Evolutionary conservation across 1,140 invertebrate species (phyloP).

Genomic region (Hesperophylax magnus): DNA sequence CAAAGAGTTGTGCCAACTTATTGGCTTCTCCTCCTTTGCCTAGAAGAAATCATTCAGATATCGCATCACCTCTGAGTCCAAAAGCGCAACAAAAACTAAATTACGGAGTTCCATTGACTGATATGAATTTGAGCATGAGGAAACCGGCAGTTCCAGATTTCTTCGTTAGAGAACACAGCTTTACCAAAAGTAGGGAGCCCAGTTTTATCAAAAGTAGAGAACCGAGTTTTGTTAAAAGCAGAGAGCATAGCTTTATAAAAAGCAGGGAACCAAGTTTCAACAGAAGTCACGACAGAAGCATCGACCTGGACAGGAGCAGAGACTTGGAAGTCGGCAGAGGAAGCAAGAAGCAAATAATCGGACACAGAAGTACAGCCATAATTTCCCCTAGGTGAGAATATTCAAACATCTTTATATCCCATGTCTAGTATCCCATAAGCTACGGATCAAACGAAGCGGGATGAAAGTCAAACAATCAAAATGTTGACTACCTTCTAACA

Average conservation of each 20-base stretch:
- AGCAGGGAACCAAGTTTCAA: slow-evolving; percentile 36
- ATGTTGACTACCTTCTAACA: too few species aligned
- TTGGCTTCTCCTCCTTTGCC: slow-evolving; percentile 60
- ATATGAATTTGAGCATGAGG: slow-evolving; percentile 11
- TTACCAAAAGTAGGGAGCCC: slow-evolving; percentile 46
- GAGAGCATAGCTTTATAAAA: slow-evolving; percentile 53
- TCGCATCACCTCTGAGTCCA: slow-evolving; percentile 64
- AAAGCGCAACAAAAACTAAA: slow-evolving; percentile 73
- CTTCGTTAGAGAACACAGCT: slow-evolving; percentile 43
- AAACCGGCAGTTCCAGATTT: slow-evolving; percentile 43
- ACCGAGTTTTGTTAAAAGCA: slow-evolving; percentile 35
- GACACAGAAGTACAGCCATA: slow-evolving; percentile 66
- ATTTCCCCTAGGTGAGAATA: slow-evolving; percentile 64
- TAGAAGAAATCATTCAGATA: slow-evolving; percentile 44
- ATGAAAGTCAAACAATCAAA: too few species aligned
- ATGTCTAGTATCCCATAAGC: too few species aligned
- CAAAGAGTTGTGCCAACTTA: slow-evolving; percentile 64
- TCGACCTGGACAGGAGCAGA: slow-evolving; percentile 63
- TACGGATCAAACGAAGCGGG: too few species aligned
- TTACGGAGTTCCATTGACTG: slow-evolving; percentile 61
- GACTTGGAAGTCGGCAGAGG: slow-evolving; percentile 44
- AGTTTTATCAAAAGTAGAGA: slow-evolving; percentile 46
- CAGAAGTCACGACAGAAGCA: slow-evolving; percentile 61
- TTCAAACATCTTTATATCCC: neutral
- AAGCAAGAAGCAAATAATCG: slow-evolving; percentile 37